phyloP scores from a whole-genome alignment of 2,888 invertebrate species.

The Xestoiulus laeticollis region DNA sequence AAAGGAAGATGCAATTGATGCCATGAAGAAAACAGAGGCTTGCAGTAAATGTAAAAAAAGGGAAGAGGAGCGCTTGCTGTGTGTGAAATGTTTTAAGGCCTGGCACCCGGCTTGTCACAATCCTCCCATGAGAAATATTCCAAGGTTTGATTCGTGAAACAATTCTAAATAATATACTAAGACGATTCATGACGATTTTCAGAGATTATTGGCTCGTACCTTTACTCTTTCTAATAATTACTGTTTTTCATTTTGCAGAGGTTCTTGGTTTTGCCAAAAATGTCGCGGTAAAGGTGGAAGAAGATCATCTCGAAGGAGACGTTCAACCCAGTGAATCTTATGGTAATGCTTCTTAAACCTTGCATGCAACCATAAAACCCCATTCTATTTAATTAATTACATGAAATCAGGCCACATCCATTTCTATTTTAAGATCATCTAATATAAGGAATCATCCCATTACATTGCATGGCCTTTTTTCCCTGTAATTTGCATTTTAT shows the following conservation, averaged over 20 bases:
- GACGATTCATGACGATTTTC: not conserved
- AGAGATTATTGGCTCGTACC: not conserved
- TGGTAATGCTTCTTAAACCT: not conserved
- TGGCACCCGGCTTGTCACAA: constrained; percentile 22
- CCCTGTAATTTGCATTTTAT: too few relatives aligned
- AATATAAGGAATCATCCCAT: too few relatives aligned
- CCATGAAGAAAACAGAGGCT: not conserved
- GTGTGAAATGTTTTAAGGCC: not conserved
- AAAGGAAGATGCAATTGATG: not conserved
- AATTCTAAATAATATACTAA: not conserved
- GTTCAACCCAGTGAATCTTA: not conserved
- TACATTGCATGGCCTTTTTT: too few relatives aligned
- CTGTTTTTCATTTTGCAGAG: not conserved
- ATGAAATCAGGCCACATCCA: too few relatives aligned
- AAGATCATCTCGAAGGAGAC: not conserved
- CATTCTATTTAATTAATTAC: too few relatives aligned
- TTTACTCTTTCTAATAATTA: not conserved
- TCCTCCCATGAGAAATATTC: not conserved
- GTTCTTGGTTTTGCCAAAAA: constrained; percentile 2
- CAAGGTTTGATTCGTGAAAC: not conserved
- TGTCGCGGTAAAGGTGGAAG: not conserved
- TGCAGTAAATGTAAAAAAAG: not conserved
- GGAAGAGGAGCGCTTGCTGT: not conserved
- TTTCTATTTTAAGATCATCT: not conserved
- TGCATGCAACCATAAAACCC: not conserved